These are phyloP conservation scores for Polyergus mexicanus DNA, from an alignment of 1,140 invertebrate species.

Conservation along the genomic window DNA sequence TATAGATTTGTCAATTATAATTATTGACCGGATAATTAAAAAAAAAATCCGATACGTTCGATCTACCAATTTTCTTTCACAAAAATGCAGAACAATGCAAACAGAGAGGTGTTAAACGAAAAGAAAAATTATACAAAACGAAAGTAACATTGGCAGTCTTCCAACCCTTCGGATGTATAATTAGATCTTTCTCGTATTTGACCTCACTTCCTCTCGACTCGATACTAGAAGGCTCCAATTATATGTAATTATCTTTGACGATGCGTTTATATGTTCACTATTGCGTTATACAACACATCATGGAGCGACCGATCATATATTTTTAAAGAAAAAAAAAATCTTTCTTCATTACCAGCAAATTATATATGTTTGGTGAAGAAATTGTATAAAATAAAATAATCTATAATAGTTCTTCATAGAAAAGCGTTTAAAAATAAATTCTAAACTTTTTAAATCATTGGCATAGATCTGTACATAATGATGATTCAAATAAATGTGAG, in stretches of 20 bases:
- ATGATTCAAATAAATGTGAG: background rate
- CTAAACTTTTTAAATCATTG: no score
- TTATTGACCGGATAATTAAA: background rate
- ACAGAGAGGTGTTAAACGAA: slow-evolving; percentile 9
- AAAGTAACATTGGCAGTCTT: slow-evolving; percentile 57
- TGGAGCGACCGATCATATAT: background rate
- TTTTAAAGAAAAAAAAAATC: background rate
- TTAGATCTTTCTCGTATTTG: slow-evolving; percentile 63
- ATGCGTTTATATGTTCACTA: background rate
- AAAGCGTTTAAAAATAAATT: background rate
- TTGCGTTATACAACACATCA: background rate
- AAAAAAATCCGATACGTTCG: slow-evolving; percentile 4
- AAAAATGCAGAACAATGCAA: background rate
- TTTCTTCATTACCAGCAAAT: background rate
- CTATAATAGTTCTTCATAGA: background rate
- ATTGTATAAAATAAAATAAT: background rate
- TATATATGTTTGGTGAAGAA: background rate
- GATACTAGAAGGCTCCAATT: background rate
- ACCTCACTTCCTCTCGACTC: slow-evolving; percentile 45
- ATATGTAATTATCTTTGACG: slow-evolving; percentile 17
- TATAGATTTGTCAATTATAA: background rate
- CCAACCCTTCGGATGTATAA: slow-evolving; percentile 68
- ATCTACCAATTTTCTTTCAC: background rate
- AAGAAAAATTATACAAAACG: slow-evolving; percentile 41
- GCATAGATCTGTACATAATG: background rate